phyloP scores from a whole-genome alignment of 37 sponge, comb jelly and placozoan genomes.

The Aphrocallistes beatrix region DNA sequence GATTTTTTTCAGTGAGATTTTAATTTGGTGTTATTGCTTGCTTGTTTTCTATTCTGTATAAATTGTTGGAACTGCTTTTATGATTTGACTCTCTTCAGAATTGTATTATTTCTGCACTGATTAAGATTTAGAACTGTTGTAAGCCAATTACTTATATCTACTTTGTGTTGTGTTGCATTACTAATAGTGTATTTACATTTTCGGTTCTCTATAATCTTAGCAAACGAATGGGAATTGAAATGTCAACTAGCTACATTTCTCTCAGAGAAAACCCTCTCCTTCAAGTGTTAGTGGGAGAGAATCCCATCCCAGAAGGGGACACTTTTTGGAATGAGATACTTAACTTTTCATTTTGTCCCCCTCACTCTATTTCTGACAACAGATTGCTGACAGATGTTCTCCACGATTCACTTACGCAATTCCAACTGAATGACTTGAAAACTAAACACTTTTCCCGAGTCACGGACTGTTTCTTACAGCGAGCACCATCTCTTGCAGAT shows the following conservation, averaged over 20 bases:
- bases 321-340: conserved; percentile 56
- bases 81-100: too few species aligned
- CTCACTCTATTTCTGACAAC: conserved; percentile 22
- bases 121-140: too few species aligned
- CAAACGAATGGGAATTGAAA: conserved; percentile 44
- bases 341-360: conserved; percentile 37
- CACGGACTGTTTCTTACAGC: background rate
- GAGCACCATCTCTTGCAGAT: background rate
- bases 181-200: too few species aligned
- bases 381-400: background rate
- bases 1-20: background rate
- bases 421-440: background rate
- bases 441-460: background rate
- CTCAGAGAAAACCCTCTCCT: conserved; percentile 38
- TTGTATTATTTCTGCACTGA: too few species aligned
- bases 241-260: conserved; percentile 28
- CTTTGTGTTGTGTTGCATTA: too few species aligned
- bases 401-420: background rate
- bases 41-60: background rate
- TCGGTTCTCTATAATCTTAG: too few species aligned
- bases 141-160: too few species aligned
- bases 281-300: conserved; percentile 36
- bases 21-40: background rate
- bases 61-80: too few species aligned
- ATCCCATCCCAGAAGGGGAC: conserved; percentile 26